Base-by-base conservation (phyloP, 2,888 invertebrate genomes). In the Ophioninae sp. region DNA sequence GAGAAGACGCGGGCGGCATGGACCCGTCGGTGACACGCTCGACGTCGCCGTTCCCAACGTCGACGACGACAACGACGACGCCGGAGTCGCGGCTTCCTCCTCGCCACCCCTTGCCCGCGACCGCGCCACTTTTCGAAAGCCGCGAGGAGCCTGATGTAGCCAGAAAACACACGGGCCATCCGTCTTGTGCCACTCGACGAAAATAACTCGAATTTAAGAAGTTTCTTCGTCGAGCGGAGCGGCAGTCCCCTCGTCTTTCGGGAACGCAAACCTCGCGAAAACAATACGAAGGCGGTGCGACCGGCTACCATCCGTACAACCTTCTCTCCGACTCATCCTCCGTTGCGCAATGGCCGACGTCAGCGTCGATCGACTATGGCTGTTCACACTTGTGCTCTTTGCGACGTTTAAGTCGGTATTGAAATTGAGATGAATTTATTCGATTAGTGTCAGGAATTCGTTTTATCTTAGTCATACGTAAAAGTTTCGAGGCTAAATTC, bases 161-260 rank as follows among this genome's bases (percentile, higher is more conserved):
- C 86, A 86, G 87, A 88, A 88, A 87, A 87, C 88, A 89, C 88
- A 89, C 89, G 90, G 87, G 62, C 88, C 89, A 91, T 92, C 87
- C 91, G 88, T 92, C 91, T 91, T 91, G 86, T 86, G 87, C 85
- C 88, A 88, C 88, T 87, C 87, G 88, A 90, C 91, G 88, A 90
- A 92, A 92, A 92, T 92, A 92, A 90, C 91, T 89, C 89, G 89
- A 91, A 90, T 91, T 92, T 90, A 91, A 92, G 89, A 90, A 91
- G 90, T 90, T 90, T 85, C 84, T 82, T 82, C 84, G 82, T 73
- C 84, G 84, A 62, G 78, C 88, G 87, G 68, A 81, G 74, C 62
- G 62, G 82, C 70, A 81, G 72, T 81, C 68, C 69, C 20, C 64
- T 69, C 73, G 73, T 61, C 75, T 69, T 76, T 73, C 67, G 74